A percentile compares a stretch with the other conserved stretches of the same genome.
These are phyloP conservation scores for Drosophila nigricruria DNA, from an alignment of 2,888 invertebrate genomes.

Conservation along the genomic window DNA sequence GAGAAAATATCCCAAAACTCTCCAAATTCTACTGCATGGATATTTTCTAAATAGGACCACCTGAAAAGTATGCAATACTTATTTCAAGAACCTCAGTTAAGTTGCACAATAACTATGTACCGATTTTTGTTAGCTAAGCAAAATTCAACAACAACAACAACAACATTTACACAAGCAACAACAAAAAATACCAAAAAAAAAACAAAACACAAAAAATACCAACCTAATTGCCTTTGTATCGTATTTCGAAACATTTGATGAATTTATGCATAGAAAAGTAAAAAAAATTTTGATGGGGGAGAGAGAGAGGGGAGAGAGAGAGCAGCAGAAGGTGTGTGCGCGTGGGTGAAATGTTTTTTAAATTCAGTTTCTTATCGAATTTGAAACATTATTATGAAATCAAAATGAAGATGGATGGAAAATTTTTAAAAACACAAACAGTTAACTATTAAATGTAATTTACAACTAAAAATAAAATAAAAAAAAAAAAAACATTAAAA, in stretches of 20 bases:
- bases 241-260: constrained; percentile 78
- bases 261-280: constrained; percentile 68
- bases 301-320: not conserved
- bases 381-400: constrained; percentile 60
- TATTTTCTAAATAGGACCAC: constrained; percentile 56
- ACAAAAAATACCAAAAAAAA: constrained; percentile 34
- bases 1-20: not conserved
- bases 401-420: constrained; percentile 61
- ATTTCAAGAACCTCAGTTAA: constrained; percentile 47
- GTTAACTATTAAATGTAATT: constrained; percentile 82
- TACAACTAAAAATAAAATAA: constrained; percentile 39
- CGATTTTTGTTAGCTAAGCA: constrained; percentile 42
- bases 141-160: constrained; percentile 49
- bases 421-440: constrained; percentile 62
- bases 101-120: constrained; percentile 34
- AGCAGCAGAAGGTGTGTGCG: not conserved
- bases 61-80: constrained; percentile 70
- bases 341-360: constrained; percentile 43
- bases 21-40: constrained; percentile 20
- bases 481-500: constrained; percentile 7
- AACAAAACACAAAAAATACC: constrained; percentile 28
- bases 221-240: constrained; percentile 81
- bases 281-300: constrained; percentile 31
- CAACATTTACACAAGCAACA: constrained; percentile 47
- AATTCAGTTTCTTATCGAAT: constrained; percentile 67